Percentiles rank a stretch among this genome's conserved stretches.
phyloP scores from a whole-genome alignment of 1,140 invertebrate genomes.

The Diorhabda sublineata region DNA sequence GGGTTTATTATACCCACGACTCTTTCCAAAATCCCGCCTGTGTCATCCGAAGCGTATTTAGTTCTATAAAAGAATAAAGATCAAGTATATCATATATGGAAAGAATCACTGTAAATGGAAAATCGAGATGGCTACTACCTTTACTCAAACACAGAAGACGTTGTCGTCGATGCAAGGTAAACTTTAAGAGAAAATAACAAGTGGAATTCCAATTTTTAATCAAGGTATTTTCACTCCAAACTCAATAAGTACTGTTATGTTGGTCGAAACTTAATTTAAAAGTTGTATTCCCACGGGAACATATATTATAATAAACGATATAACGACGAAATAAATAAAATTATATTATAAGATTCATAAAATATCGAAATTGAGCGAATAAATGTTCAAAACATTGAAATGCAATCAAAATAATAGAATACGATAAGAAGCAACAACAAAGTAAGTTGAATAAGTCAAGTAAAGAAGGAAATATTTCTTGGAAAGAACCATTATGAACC shows the following conservation, averaged over 20 bases:
- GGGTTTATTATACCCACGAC: too few species aligned
- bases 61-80: conserved; percentile 49
- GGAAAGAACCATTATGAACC: too few species aligned
- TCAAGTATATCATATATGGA: conserved; percentile 50
- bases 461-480: too few species aligned
- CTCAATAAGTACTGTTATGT: conserved; percentile 16
- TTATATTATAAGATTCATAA: too few species aligned
- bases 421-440: too few species aligned
- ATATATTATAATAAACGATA: background rate
- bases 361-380: too few species aligned
- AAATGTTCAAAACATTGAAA: too few species aligned
- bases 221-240: conserved; percentile 5
- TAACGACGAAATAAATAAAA: too few species aligned
- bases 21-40: background rate
- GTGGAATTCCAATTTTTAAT: conserved; percentile 37
- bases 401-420: too few species aligned
- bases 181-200: conserved; percentile 16
- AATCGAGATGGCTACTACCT: conserved; percentile 43
- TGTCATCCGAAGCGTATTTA: conserved; percentile 43
- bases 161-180: background rate
- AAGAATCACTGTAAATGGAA: conserved; percentile 50
- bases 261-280: background rate
- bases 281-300: background rate
- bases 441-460: too few species aligned
- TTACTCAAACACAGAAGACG: conserved; percentile 18